Evolutionary conservation across 2,888 invertebrate species (phyloP).

Genomic region (Petrophora chlorosata): DNA sequence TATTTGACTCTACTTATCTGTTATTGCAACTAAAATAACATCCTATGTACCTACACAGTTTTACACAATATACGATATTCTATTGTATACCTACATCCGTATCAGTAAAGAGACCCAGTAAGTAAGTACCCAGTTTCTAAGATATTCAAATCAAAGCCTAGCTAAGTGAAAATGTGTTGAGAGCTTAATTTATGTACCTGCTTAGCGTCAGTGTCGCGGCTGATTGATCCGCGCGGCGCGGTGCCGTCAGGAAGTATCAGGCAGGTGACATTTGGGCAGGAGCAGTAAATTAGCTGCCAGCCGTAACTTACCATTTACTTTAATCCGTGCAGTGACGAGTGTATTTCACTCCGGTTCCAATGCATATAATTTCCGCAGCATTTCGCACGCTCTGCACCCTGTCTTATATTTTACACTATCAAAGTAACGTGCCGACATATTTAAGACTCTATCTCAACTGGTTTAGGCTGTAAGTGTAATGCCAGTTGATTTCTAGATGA

Average conservation of each 20-base stretch:
- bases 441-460: neutral
- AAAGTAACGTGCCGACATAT: neutral
- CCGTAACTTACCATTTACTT: slow-evolving; percentile 19
- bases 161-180: no score
- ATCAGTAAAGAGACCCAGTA: no score
- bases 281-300: slow-evolving; percentile 28
- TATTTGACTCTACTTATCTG: no score
- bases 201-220: slow-evolving; percentile 6
- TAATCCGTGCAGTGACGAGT: slow-evolving; percentile 25
- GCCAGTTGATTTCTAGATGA: neutral
- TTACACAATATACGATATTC: no score
- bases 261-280: slow-evolving; percentile 20
- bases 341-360: slow-evolving; percentile 25
- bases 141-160: neutral
- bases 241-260: slow-evolving; percentile 35
- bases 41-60: no score
- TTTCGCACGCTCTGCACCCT: slow-evolving; percentile 35
- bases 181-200: slow-evolving; percentile 15
- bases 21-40: no score
- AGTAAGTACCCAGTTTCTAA: neutral
- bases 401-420: slow-evolving; percentile 8
- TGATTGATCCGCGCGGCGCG: slow-evolving; percentile 24
- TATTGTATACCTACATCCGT: no score
- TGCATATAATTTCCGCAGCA: slow-evolving; percentile 29
- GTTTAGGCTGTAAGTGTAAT: neutral